phyloP scores from a whole-genome alignment of 2,113 vertebrate species.

The Aldabrachelys gigantea region DNA sequence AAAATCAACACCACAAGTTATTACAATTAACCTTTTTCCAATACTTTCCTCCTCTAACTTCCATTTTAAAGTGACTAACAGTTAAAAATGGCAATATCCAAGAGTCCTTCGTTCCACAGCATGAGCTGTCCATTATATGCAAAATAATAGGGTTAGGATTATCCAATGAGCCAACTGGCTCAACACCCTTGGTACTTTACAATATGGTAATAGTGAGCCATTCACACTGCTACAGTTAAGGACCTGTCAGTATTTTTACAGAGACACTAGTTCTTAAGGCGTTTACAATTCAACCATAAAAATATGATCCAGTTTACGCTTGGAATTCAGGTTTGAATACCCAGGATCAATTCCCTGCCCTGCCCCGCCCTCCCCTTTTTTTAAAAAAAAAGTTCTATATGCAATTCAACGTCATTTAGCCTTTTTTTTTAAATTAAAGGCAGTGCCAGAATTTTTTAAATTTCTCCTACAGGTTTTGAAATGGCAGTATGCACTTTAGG shows the following conservation, averaged over 20 bases:
- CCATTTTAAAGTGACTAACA: neutral
- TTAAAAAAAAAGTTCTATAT: neutral
- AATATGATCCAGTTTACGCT: neutral
- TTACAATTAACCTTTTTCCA: neutral
- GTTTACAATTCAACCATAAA: neutral
- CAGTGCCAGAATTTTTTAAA: neutral
- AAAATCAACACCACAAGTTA: neutral
- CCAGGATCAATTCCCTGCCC: neutral
- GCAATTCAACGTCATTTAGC: neutral
- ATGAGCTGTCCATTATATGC: neutral
- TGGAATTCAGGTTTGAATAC: neutral
- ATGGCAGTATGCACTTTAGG: neutral
- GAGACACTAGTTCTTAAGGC: neutral
- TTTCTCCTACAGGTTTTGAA: neutral
- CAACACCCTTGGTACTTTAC: conserved; percentile 7
- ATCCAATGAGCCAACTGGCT: neutral
- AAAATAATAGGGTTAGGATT: neutral
- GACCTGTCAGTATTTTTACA: neutral
- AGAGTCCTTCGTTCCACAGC: neutral
- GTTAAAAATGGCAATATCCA: neutral
- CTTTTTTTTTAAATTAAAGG: neutral
- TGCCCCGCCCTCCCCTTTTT: no score
- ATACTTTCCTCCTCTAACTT: neutral
- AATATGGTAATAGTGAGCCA: conserved; percentile 25
- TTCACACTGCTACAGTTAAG: neutral